A percentile compares a stretch with the other conserved stretches of the same genome.
These are phyloP conservation scores for Eupsilia transversa DNA, from an alignment of 2,888 invertebrate species.

Conservation along the genomic window DNA sequence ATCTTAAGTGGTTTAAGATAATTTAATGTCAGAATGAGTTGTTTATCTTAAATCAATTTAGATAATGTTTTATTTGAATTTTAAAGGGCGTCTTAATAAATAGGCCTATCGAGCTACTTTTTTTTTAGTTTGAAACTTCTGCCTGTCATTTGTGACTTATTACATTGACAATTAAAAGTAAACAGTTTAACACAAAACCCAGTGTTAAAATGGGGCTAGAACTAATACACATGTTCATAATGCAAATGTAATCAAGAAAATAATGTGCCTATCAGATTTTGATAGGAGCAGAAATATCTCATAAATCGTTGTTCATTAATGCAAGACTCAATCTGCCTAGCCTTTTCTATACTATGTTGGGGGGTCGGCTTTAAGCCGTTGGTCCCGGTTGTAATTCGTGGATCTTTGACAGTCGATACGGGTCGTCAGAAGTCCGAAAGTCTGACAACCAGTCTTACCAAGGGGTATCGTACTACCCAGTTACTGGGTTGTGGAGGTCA, in stretches of 20 bases:
- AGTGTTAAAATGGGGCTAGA: not conserved
- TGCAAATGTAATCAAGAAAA: not conserved
- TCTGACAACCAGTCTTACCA: too few species aligned
- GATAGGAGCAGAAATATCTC: not conserved
- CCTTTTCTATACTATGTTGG: too few species aligned
- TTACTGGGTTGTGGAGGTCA: too few species aligned
- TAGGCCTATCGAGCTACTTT: not conserved
- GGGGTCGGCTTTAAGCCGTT: too few species aligned
- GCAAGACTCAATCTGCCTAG: too few species aligned
- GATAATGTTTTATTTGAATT: constrained; percentile 1
- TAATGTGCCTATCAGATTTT: not conserved
- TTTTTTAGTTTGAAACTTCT: not conserved
- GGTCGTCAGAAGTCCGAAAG: too few species aligned
- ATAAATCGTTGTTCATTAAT: not conserved
- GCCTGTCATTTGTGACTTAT: not conserved
- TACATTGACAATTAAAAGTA: not conserved
- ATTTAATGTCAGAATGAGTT: constrained; percentile 11
- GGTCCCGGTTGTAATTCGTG: too few species aligned
- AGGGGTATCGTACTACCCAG: too few species aligned
- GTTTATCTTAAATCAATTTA: constrained; percentile 26
- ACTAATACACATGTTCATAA: not conserved
- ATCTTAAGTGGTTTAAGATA: constrained; percentile 35
- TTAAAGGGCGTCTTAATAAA: not conserved
- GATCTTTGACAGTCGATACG: too few species aligned
- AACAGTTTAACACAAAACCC: not conserved